Percentiles rank a stretch among this genome's conserved stretches.
Evolutionary conservation across 2,888 invertebrate species (phyloP).

Genomic region (Cosmopolites sordidus): DNA sequence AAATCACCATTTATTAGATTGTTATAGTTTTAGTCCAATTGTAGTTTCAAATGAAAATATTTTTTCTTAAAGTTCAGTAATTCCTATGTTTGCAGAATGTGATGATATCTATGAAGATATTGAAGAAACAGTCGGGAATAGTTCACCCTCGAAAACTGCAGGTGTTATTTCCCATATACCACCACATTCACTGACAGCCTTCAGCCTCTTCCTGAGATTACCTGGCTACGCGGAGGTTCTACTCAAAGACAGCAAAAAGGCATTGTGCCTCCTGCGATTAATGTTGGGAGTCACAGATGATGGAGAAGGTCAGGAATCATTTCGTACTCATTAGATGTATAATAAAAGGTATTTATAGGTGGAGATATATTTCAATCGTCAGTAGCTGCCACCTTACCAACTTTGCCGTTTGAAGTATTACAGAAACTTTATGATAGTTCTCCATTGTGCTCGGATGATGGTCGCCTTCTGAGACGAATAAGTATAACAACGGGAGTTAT

Average conservation of each 20-base stretch:
- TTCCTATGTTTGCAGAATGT: conserved; percentile 46
- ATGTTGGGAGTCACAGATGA: conserved; percentile 89
- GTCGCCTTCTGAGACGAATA: conserved; percentile 67
- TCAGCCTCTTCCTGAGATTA: conserved; percentile 81
- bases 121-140: conserved; percentile 53
- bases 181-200: conserved; percentile 86
- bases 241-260: conserved; percentile 76
- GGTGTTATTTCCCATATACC: conserved; percentile 65
- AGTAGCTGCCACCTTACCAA: conserved; percentile 64
- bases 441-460: conserved; percentile 71
- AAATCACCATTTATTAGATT: no score
- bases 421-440: conserved; percentile 72
- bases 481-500: conserved; percentile 82
- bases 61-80: no score
- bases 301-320: conserved; percentile 66
- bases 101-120: conserved; percentile 62
- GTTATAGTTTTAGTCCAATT: no score
- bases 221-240: conserved; percentile 89
- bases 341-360: conserved; percentile 40
- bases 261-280: conserved; percentile 79
- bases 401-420: conserved; percentile 75
- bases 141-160: conserved; percentile 51
- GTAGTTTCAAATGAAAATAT: no score
- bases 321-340: no score
- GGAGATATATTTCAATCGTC: conserved; percentile 69